These are phyloP conservation scores for Atrichornis clamosus DNA, from an alignment of 2,113 vertebrate species.

Conservation along the genomic window DNA sequence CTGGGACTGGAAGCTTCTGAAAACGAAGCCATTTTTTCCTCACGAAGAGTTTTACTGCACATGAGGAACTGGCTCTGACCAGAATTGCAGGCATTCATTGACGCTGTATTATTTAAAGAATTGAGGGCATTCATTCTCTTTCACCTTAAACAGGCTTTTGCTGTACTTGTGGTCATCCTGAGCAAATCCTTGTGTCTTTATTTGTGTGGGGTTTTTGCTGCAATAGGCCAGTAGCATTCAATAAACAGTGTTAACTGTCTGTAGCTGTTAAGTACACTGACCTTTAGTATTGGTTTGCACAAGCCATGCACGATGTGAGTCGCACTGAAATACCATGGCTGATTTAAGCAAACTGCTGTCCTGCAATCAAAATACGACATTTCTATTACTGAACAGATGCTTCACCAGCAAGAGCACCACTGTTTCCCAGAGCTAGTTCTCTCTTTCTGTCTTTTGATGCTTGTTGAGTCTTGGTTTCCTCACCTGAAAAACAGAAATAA, in stretches of 20 bases:
- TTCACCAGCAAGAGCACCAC: accelerated
- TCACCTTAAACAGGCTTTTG: background rate
- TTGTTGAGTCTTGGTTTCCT: background rate
- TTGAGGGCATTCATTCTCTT: background rate
- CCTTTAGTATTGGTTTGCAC: constrained; percentile 53
- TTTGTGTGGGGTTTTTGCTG: background rate
- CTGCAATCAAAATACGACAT: constrained; percentile 36
- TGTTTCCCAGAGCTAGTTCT: background rate
- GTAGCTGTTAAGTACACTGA: constrained; percentile 46
- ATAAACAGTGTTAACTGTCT: constrained; percentile 28
- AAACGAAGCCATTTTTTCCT: background rate
- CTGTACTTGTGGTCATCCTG: constrained; percentile 5
- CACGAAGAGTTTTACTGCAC: background rate
- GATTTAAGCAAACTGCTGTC: constrained; percentile 32
- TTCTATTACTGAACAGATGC: background rate
- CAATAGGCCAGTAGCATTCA: background rate
- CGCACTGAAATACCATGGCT: background rate
- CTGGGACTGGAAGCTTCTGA: background rate
- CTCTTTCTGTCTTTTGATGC: background rate
- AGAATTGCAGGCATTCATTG: background rate
- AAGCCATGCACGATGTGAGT: background rate
- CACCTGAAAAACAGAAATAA: constrained; percentile 8
- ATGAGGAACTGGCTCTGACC: background rate
- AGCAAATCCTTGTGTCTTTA: constrained; percentile 1
- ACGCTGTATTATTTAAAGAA: background rate